Base-by-base conservation (phyloP, 1,140 invertebrate genomes). In the Penaeus vannamei region DNA sequence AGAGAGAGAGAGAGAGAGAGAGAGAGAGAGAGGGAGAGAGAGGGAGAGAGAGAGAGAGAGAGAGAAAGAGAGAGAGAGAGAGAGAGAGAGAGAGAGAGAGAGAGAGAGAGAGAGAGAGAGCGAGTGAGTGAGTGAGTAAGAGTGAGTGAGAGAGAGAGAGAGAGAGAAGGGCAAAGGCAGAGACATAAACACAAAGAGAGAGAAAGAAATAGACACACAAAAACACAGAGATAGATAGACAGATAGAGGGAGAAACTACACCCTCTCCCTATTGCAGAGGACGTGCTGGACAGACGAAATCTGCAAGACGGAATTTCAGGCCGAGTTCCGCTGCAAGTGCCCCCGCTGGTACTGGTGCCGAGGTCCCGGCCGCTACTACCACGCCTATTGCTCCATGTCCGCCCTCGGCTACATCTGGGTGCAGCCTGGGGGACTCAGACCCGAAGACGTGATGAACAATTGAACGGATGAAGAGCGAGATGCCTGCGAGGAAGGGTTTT, bases 241-340 rank as follows among this genome's bases (percentile, higher is more conserved):
- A 42, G 36, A 42, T 4, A 42, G 36, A 42, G 8, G 3, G 32
- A n/a, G 46, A 53, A 60, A 59, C 23, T 89, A 77, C 23, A 32
- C 19, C 69, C 36, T 77, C 22, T 26, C 62, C 20, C 66, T 36
- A 29, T 82, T 42, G 60, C 61, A 97, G 97, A 95, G 97, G 92
- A 97, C 96, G 53, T 98, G 97, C 92, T 97, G 97, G 96, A 97
- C 96, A 96, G 97, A 97, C 93, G 97, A 98, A 93, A 95, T 97
- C 5, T 98, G 97, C 93, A 98, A 98, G 93, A 96, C 97, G 93
- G 97, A 97, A 93, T 97, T 97, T 92, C 96, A 97, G 93, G 96
- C 94, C 89, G 94, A 96, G 77, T 98, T 98, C 92, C 95, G 96
- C 36, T 98, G 97, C 93, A 96, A 96, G 91, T 98, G 97, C 92